Conservation (phyloP, 2,888 invertebrate species). For the Temnothorax ravouxi region DNA sequence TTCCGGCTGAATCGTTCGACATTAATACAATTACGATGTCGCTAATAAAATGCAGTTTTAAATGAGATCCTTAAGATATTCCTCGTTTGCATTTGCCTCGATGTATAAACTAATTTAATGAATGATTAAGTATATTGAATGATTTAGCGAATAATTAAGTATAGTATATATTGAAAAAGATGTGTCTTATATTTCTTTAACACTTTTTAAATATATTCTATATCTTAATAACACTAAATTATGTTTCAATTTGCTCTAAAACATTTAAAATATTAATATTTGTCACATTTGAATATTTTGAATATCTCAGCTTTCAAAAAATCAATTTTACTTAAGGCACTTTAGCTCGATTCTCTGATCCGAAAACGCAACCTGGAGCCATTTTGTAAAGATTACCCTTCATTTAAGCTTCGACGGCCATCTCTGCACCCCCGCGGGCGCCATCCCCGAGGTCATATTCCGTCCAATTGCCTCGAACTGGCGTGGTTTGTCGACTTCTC, state of each 20-base stretch:
- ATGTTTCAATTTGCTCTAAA: neutral
- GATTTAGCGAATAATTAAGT: neutral
- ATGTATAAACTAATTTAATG: neutral
- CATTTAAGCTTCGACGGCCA: slow-evolving; percentile 56
- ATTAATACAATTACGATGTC: neutral
- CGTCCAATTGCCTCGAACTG: slow-evolving; percentile 79
- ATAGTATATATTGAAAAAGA: neutral
- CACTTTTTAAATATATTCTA: neutral
- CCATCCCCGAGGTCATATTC: slow-evolving; percentile 63
- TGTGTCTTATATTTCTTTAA: neutral
- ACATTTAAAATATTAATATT: neutral
- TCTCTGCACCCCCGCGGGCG: slow-evolving; percentile 71
- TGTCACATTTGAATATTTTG: neutral
- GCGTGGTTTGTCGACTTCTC: slow-evolving; percentile 72
- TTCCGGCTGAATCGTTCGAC: neutral
- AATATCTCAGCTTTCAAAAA: neutral
- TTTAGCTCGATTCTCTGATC: slow-evolving; percentile 11
- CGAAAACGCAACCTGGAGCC: slow-evolving; percentile 81
- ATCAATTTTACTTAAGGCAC: neutral
- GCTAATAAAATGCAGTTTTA: slow-evolving; percentile 1
- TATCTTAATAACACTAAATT: neutral
- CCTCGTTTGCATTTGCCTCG: neutral
- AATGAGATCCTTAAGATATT: neutral
- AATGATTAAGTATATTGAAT: neutral
- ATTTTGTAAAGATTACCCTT: slow-evolving; percentile 81